Evolutionary conservation across 2,888 invertebrate species (phyloP), one percentile per base, ranked within the genome.

Genomic region (Augiades crinisus): DNA sequence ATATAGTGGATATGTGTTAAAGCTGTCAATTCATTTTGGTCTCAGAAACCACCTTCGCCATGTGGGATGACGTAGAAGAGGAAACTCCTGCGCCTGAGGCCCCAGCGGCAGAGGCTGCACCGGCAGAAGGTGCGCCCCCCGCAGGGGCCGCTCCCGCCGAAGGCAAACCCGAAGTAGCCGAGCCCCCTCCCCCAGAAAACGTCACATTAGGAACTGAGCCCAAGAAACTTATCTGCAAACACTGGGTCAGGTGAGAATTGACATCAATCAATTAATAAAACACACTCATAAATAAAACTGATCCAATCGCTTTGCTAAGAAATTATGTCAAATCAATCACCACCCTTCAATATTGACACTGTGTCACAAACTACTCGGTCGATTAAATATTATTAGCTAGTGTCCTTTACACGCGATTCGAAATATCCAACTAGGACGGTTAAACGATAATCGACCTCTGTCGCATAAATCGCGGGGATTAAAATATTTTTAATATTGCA

Each of bases 181-280:
- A 85, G 40, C 83, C 79, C 1, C 87, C 80, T 2, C 80, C 77
- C 14, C 81, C 88, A 3, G 90, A 82, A 50, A 72, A 67, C 54
- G 73, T 89, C 56, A 72, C 74, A 56, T 70, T 71, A 76, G 91
- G 81, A 75, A 85, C 68, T 60, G 91, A 92, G 64, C 93, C 94
- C 62, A 93, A 92, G 66, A 92, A 94, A 65, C 90, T 95, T 49
- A 89, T 95, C 60, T 94, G 94, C 86, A 94, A 92, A 74, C 95
- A 96, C 73, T 96, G 96, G 96, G 95, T 94, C 72, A 93, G 96
- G 92, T 94, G 81, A 71, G 71, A 27, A 34, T 24, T 14, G 5
- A n/a, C n/a, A n/a, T n/a, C n/a, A n/a, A n/a, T n/a, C n/a, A n/a
- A n/a, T n/a, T n/a, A n/a, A n/a, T n/a, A n/a, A n/a, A n/a, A n/a